Evolutionary conservation across 2,888 invertebrate species (phyloP).

Genomic region (Amorpha juglandis): DNA sequence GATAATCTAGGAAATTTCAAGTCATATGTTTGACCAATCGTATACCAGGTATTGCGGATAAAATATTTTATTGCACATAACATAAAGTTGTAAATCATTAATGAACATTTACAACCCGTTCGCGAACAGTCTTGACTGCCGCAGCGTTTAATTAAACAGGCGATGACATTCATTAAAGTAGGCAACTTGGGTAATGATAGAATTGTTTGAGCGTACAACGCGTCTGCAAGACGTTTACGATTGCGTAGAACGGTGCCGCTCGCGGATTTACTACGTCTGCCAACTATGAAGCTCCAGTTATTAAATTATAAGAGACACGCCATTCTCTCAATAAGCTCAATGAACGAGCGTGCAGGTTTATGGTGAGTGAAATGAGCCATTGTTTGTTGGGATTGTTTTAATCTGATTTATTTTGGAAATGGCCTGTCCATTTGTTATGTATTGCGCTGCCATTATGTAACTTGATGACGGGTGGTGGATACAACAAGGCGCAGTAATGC

Average conservation of each 20-base stretch:
- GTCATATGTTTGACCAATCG: background rate
- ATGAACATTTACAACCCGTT: slow-evolving; percentile 38
- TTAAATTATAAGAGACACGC: slow-evolving; percentile 15
- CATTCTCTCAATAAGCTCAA: background rate
- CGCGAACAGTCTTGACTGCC: slow-evolving; percentile 37
- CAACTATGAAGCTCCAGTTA: slow-evolving; percentile 8
- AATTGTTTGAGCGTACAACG: slow-evolving; percentile 10
- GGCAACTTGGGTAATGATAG: slow-evolving; percentile 43
- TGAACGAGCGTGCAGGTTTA: slow-evolving; percentile 2
- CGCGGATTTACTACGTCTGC: slow-evolving; percentile 2
- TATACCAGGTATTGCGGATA: background rate
- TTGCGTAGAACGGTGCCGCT: slow-evolving; percentile 4
- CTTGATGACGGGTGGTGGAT: too few relatives aligned
- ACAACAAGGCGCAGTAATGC: too few relatives aligned
- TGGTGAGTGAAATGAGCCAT: background rate
- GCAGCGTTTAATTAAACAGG: slow-evolving; percentile 47
- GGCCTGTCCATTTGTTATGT: too few relatives aligned
- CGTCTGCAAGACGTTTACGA: slow-evolving; percentile 24
- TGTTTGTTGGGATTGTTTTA: background rate
- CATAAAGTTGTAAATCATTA: slow-evolving; percentile 40
- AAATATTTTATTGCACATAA: slow-evolving; percentile 4
- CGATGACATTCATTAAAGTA: slow-evolving; percentile 45
- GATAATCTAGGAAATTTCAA: background rate
- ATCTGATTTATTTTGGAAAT: too few relatives aligned
- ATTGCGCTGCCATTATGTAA: too few relatives aligned